Base-by-base conservation (phyloP, 2,113 vertebrate species). In the Poecile atricapillus region DNA sequence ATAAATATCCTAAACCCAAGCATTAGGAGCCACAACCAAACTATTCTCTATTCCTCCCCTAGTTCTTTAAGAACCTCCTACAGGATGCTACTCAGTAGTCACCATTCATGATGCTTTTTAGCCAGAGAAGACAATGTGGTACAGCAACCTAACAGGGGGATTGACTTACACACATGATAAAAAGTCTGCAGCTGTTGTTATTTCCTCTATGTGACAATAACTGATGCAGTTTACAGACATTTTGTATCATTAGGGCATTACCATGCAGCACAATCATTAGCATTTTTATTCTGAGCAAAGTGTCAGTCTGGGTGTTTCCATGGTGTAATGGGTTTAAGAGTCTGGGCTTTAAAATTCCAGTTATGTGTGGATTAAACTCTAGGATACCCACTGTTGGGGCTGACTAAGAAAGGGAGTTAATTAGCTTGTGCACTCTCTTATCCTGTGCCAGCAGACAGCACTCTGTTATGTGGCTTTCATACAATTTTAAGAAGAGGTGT, bases 321-420 rank as follows among this genome's bases (percentile, higher is more conserved):
- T 27, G 46, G 67, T 55, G 25, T 80, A 62, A 77, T 23, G 64
- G 67, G 46, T 88, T 90, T 96, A 85, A 73, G 49, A 69, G 67
- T 71, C 88, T 5, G 55, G 46, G 68, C 75, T 86, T 93, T 83
- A 35, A 74, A 65, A 93, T 96, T 93, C 89, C 76, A 44, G 59
- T 73, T 90, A 8, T 67, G 50, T 22, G 37, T 52, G 75, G 86
- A 86, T 93, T 96, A 90, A 80, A 92, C 76, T 94, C 90, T 50
- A 70, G 88, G 92, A 80, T 96, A 92, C 90, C 44, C 73, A 37
- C 50, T 73, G 59, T 10, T 25, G 13, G 64, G 58, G 41, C 69
- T 77, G 71, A 69, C 0, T 0, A 69, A 71, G 84, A 67, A 91
- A 27, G 28, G 37, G 37, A 69, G 31, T 50, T 81, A 85, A 88